Evolutionary conservation across 2,888 invertebrate genomes (phyloP), one percentile per base, ranked within the genome.

Genomic region (Polietes domitor): DNA sequence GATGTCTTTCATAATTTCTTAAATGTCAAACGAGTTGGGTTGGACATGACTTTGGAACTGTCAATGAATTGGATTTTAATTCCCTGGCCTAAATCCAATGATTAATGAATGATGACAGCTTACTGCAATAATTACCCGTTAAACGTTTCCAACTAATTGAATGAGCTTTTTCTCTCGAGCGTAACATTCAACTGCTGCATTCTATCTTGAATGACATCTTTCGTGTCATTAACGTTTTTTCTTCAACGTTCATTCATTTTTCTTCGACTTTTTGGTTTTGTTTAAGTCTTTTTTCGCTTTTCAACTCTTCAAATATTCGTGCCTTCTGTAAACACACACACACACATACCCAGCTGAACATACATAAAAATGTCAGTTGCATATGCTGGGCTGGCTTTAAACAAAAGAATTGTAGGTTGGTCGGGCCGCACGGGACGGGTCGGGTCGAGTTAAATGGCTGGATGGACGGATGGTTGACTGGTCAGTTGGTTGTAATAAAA

Each of bases 191-290:
- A 72, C 83, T 78, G 72, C 78, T 43, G 50, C 68, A 75, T 61
- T 76, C 50, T 81, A 78, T 78, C 78, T 84, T 73, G 65, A 81
- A 78, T 81, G 84, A 76, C 84, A 84, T 84, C 76, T 79, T 84
- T 84, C 65, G 70, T 79, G 76, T 73, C 80, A 78, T 81, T 80
- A 76, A 50, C n/a, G 74, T 79, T 50, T 79, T 50, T 68, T 32
- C 32, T 68, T 32, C 32, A 41, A 68, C 21, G 24, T 68, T 43
- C 28, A 47, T 70, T 58, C 1, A 63, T 28, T 65, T 77, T 63
- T 63, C 61, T 71, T 71, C 24, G 68, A 68, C 68, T 68, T 68
- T 68, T 41, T 65, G 58, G 15, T 37, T 12, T 53, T 55, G 17
- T 37, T 68, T 68, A 15, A 24, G 28, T 12, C 15, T 77, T 74